phyloP scores from a whole-genome alignment of 2,888 invertebrate genomes.

The Drosophila cyrtoloma region DNA sequence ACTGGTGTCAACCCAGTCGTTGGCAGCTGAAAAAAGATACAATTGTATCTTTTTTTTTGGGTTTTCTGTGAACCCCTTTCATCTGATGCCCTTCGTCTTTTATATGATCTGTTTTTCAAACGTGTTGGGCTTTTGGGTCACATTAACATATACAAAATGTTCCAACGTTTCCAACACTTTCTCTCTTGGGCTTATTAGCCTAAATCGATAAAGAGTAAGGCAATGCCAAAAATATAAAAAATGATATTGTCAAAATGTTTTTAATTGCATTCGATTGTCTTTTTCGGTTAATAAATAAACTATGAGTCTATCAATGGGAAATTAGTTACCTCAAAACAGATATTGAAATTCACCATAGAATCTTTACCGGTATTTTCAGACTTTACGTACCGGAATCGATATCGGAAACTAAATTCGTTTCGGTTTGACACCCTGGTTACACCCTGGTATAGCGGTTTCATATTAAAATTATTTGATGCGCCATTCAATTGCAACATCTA shows the following conservation, averaged over 20 bases:
- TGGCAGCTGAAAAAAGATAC: conserved; percentile 40
- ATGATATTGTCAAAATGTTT: conserved; percentile 20
- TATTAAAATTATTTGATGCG: conserved; percentile 21
- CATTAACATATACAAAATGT: conserved; percentile 59
- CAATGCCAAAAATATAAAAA: conserved; percentile 24
- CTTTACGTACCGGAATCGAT: not conserved
- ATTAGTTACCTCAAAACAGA: conserved; percentile 23
- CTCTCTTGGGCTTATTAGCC: conserved; percentile 60
- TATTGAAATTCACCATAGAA: conserved; percentile 41
- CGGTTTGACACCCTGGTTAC: not conserved
- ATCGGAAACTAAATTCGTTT: not conserved
- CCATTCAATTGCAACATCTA: conserved; percentile 12
- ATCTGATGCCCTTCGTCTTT: conserved; percentile 29
- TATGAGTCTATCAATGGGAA: conserved; percentile 13
- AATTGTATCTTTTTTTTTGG: conserved; percentile 34
- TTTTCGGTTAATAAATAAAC: conserved; percentile 6
- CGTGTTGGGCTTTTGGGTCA: conserved; percentile 49
- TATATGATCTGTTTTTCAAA: conserved; percentile 38
- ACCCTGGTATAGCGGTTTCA: not conserved
- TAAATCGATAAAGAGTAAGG: conserved; percentile 41
- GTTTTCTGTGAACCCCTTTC: conserved; percentile 26
- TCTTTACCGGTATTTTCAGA: not conserved
- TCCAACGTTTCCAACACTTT: conserved; percentile 60
- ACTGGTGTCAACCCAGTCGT: conserved; percentile 32
- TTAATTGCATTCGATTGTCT: conserved; percentile 21